Conservation (phyloP, 2,113 vertebrate species). For the Antigone vipio region DNA sequence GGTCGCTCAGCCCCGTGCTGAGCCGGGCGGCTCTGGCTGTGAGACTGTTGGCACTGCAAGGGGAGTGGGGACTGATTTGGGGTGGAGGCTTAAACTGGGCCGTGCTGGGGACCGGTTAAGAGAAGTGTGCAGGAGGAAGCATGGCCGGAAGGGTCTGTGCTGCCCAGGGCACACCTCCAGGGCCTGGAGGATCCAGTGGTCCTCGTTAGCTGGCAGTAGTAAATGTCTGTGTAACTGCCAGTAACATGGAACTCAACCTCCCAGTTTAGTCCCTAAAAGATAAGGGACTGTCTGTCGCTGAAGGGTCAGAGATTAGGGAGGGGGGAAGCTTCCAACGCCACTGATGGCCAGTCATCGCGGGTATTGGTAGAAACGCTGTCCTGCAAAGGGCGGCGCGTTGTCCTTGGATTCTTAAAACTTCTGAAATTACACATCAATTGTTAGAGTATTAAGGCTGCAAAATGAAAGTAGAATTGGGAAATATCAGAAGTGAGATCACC, state of each 20-base stretch:
- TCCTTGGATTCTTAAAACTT: not conserved
- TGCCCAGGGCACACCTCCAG: not conserved
- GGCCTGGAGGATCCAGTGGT: not conserved
- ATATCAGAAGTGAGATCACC: not conserved
- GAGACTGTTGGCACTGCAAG: not conserved
- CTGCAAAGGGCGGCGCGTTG: not conserved
- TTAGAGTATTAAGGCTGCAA: not conserved
- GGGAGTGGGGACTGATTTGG: not conserved
- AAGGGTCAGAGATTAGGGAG: not conserved
- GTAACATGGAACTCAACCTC: not conserved
- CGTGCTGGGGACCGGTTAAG: not conserved
- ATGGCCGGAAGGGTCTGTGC: not conserved
- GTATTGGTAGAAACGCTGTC: not conserved
- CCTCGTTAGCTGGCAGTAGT: not conserved
- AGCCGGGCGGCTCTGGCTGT: not conserved
- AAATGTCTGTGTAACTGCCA: not conserved
- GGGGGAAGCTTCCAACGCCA: not conserved
- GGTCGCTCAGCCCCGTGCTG: not conserved
- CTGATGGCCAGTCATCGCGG: fast-evolving
- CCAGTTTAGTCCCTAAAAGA: not conserved
- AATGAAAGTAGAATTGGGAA: not conserved
- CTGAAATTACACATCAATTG: not conserved
- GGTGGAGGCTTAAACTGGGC: not conserved
- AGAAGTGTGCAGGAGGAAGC: not conserved
- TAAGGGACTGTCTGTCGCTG: not conserved